These are phyloP conservation scores for Drosophila birchii DNA, from an alignment of 2,888 invertebrate species.

Conservation along the genomic window DNA sequence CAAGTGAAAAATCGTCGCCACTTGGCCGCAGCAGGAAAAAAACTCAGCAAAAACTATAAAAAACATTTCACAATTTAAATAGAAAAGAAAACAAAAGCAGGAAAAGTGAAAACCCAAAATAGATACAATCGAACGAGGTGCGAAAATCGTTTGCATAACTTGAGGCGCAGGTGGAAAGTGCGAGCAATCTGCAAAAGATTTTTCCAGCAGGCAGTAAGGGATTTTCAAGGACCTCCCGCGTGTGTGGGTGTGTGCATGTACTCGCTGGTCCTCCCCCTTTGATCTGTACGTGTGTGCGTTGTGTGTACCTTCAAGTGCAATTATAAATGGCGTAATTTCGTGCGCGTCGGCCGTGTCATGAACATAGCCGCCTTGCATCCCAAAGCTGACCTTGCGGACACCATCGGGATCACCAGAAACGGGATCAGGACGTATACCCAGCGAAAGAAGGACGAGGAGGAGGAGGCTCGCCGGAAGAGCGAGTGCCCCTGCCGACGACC, in stretches of 20 bases:
- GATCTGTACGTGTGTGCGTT: constrained; percentile 36
- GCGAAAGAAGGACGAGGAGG: constrained; percentile 41
- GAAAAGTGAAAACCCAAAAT: constrained; percentile 9
- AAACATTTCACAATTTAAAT: constrained; percentile 6
- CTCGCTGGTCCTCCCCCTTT: constrained; percentile 25
- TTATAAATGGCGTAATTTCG: constrained; percentile 76
- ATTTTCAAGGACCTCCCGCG: constrained; percentile 69
- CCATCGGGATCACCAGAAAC: constrained; percentile 20
- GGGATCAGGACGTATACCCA: constrained; percentile 31
- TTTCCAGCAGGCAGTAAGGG: constrained; percentile 43
- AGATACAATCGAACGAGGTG: neutral
- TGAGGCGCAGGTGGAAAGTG: constrained; percentile 44
- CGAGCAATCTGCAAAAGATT: constrained; percentile 22
- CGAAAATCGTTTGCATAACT: constrained; percentile 59
- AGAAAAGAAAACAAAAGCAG: constrained; percentile 18
- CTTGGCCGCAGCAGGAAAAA: constrained; percentile 32
- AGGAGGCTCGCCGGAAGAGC: constrained; percentile 73
- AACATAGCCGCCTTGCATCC: constrained; percentile 50
- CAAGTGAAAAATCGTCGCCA: constrained; percentile 57
- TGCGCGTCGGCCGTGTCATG: constrained; percentile 63
- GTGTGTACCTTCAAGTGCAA: constrained; percentile 64
- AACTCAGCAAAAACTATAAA: constrained; percentile 19
- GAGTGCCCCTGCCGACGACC: constrained; percentile 73
- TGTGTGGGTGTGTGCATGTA: constrained; percentile 33
- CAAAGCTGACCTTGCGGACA: constrained; percentile 30